phyloP scores from a whole-genome alignment of 2,113 vertebrate genomes.

The Sylvietta virens region DNA sequence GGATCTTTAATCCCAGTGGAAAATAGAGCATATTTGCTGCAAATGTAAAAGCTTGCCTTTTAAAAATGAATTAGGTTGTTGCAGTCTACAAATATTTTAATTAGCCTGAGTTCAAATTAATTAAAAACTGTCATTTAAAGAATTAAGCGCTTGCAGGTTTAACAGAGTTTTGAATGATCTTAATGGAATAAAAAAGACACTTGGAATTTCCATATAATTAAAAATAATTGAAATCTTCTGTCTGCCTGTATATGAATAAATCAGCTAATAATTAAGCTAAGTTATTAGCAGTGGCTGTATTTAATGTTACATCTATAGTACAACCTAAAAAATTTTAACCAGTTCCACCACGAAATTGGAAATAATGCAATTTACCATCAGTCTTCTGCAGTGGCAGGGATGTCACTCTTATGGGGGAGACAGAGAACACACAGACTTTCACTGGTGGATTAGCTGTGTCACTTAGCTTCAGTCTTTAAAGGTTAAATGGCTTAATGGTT shows the following conservation, averaged over 20 bases:
- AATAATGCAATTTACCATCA: not conserved
- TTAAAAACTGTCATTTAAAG: constrained; percentile 24
- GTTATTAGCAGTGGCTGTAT: not conserved
- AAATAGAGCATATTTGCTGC: not conserved
- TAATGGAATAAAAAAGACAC: not conserved
- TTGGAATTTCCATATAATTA: constrained; percentile 10
- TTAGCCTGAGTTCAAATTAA: constrained; percentile 23
- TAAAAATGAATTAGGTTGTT: not conserved
- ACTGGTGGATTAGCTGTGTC: not conserved
- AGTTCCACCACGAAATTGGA: not conserved
- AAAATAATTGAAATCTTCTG: constrained; percentile 15
- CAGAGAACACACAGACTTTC: not conserved
- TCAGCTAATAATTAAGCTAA: not conserved
- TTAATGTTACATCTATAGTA: not conserved
- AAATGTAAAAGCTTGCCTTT: not conserved
- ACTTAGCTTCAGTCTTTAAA: not conserved
- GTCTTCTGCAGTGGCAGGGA: not conserved
- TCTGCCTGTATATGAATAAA: not conserved
- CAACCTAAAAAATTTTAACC: not conserved
- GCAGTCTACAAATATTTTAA: constrained; percentile 36
- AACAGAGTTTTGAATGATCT: not conserved
- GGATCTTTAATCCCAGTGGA: not conserved
- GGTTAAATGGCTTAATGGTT: not conserved
- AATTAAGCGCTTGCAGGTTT: not conserved
- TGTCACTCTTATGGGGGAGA: not conserved